Evolutionary conservation across 2,797 vertebrate genomes (phyloP), one percentile per base, ranked within the genome.

Genomic region (Trematomus bernacchii): DNA sequence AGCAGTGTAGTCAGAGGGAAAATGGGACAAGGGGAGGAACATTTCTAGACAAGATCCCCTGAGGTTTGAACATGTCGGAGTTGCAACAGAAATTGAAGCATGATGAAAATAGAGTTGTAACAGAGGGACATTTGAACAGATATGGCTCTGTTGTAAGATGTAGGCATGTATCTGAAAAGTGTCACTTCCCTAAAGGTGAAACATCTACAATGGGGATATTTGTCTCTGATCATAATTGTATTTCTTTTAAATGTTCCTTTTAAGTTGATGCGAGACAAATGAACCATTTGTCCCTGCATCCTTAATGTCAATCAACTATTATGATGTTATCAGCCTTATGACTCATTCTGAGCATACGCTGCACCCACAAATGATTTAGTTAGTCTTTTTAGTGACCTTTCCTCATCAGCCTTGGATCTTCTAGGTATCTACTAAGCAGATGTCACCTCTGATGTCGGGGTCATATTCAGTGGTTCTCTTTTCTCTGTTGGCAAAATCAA

Each of bases 331-430:
- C 75, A 69, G 53, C 33, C 0, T 71, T 61, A 48, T 2, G 5
- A 21, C 67, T 79, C 51, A n/a, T 71, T 85, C 44, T 69, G 71
- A 64, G 23, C 77, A 62, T 42, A 8, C 3, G 0, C 54, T 53
- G 64, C 64, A 64, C 1, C 10, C 62, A 79, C 71, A 78, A 73
- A 73, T 84, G 68, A 80, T 80, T 71, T 52, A 54, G 75, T 72
- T 74, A 79, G 66, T 74, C 64, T 54, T 66, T 80, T 75, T 78
- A 87, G 84, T 84, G 76, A 86, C 71, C 77, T 47, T 3, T 21
- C 46, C 61, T 81, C 68, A 71, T 87, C 85, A 82, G 75, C 65
- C 50, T 51, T n/a, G 54, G 68, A 73, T 54, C 2, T 37, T 37
- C 33, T 9, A 37, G 6, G 12, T 63, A 50, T 68, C 46, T 33